Evolutionary conservation across 2,797 vertebrate genomes (phyloP).

Genomic region (Syncerus caffer): DNA sequence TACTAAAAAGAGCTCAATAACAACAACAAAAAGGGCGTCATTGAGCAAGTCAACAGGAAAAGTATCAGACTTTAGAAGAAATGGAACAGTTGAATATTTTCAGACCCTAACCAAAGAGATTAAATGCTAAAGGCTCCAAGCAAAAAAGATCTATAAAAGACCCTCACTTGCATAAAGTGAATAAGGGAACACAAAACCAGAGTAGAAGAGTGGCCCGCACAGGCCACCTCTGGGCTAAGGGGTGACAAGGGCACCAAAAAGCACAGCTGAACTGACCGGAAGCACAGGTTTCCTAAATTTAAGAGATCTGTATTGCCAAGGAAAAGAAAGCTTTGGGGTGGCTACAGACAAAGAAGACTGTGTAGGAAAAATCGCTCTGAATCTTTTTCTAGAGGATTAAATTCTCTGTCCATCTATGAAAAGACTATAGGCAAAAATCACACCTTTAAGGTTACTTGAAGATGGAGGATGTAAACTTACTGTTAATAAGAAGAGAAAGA

Average conservation of each 20-base stretch:
- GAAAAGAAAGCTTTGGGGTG: background rate
- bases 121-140: background rate
- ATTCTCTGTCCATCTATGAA: background rate
- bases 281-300: background rate
- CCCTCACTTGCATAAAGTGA: background rate
- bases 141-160: background rate
- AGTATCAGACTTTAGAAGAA: background rate
- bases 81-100: background rate
- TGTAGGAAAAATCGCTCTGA: background rate
- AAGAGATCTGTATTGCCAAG: background rate
- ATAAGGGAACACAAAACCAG: background rate
- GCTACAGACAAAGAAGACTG: background rate
- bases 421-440: background rate
- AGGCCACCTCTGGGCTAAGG: background rate
- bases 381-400: background rate
- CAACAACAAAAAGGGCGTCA: background rate
- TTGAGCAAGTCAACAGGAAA: background rate
- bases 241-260: background rate
- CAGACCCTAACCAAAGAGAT: background rate
- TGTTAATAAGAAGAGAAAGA: background rate
- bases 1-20: background rate
- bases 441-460: background rate
- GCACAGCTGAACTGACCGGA: background rate
- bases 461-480: background rate
- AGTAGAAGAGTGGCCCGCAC: background rate